Evolutionary conservation across 64 coral and sea anemone species (phyloP), one percentile per base, ranked within the genome.

Genomic region (Pocillopora damicornis): DNA sequence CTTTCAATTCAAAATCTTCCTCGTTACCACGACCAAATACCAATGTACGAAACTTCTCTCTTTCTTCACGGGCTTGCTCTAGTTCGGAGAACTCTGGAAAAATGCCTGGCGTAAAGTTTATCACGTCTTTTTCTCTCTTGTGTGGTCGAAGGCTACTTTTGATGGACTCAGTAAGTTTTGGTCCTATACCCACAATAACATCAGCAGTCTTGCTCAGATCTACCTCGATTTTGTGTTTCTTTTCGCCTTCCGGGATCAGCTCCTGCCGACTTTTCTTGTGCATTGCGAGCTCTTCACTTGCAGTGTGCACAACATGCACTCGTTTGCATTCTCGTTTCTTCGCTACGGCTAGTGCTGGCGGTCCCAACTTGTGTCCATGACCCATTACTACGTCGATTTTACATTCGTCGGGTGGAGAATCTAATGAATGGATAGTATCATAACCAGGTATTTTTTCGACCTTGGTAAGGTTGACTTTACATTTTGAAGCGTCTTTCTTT

Each of bases 201-300:
- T 71, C 67, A 71, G 67, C 67, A 4, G 1, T 23, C n/a, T 30
- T 3, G 67, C 67, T n/a, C 20, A 71, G 20, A 0, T 71, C 20
- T 23, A 71, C 67, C 25, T 71, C 67, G 6, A 4, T 6, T 23
- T 71, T 18, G 67, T 71, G 67, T 20, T 71, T 71, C 9, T 23
- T 6, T 6, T 25, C 67, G 20, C 67, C 67, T 0, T 71, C 20
- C 4, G 67, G 4, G 22, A 71, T 71, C 20, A 1, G 42, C 6
- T 51, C 20, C 23, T 9, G 0, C 16, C 9, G 4, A 1, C 18
- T 18, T 22, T 18, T 57, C 20, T 77, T 77, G 22, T 20, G 56
- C 75, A 77, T 77, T 58, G 75, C 75, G 42, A 77, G 38, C 9
- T 77, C 34, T 77, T 77, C 75, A 58, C 75, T 77, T 5, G 75